Percentiles rank a stretch among this genome's conserved stretches.
Conservation (phyloP, 2,888 invertebrate genomes). For the Rhamphomyia laevipes region DNA sequence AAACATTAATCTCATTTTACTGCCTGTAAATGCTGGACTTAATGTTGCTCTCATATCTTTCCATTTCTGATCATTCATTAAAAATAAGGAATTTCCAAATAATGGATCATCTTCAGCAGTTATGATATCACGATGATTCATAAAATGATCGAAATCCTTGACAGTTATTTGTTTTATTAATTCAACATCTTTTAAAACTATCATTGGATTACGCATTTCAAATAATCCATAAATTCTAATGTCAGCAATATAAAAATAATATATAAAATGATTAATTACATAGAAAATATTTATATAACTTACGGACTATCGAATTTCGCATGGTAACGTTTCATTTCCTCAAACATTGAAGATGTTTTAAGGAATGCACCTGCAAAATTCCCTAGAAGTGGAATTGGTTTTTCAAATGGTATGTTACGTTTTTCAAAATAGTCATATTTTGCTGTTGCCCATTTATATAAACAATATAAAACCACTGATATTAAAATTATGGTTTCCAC, state of each 20-base stretch:
- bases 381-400: slow-evolving; percentile 21
- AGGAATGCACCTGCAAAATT: slow-evolving; percentile 1
- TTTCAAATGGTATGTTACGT: slow-evolving; percentile 20
- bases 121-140: slow-evolving; percentile 38
- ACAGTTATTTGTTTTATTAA: slow-evolving; percentile 42
- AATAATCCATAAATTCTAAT: slow-evolving; percentile 39
- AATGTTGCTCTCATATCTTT: slow-evolving; percentile 38
- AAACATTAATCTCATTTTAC: slow-evolving; percentile 39
- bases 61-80: slow-evolving; percentile 37
- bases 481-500: neutral
- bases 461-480: slow-evolving; percentile 8
- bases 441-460: slow-evolving; percentile 23
- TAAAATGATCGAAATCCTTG: slow-evolving; percentile 46
- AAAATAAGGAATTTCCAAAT: slow-evolving; percentile 40
- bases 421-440: slow-evolving; percentile 22
- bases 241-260: neutral
- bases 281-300: neutral
- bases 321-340: slow-evolving; percentile 1
- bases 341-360: slow-evolving; percentile 3
- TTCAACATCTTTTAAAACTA: slow-evolving; percentile 43
- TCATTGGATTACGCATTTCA: slow-evolving; percentile 35
- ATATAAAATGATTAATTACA: neutral
- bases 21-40: slow-evolving; percentile 39
- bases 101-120: slow-evolving; percentile 37
- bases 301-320: neutral